Base-by-base conservation (phyloP, 2,797 vertebrate species). In the Sebastes hubbsi region DNA sequence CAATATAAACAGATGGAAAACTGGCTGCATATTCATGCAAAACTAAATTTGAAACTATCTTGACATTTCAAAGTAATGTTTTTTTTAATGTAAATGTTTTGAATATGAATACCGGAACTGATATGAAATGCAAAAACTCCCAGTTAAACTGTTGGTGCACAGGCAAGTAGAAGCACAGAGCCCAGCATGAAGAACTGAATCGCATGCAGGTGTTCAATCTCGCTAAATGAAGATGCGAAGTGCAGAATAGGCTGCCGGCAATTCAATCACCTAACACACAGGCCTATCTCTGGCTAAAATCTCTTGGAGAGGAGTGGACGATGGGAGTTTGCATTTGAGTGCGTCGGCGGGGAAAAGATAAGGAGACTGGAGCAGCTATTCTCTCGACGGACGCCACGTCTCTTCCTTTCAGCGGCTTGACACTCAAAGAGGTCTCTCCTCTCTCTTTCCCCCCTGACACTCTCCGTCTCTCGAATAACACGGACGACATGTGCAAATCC, bases 401-500 rank as follows among this genome's bases (percentile, higher is more conserved):
- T 87, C 66, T 74, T 92, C 66, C 77, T 92, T 93, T 92, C 83
- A 91, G 80, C 42, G 5, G 69, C 73, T 73, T 88, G 83, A 90
- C 67, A 77, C 85, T 91, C 79, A 85, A 82, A 89, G 86, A 90
- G 62, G 78, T 82, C 82, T 81, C 63, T 75, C 66, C 49, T 74
- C 77, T 74, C 78, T 49, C 80, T 69, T 22, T 34, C 61, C 85
- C 76, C 83, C 78, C 42, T 38, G 85, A 86, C 89, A 77, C 82
- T 18, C 54, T 70, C 86, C 32, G 49, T 87, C 82, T 87, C 58
- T 80, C 49, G 64, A 83, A 93, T 84, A 86, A 87, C 85, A 83
- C 72, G 11, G 58, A 71, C 58, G 62, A 78, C 86, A 82, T 87
- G 79, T 80, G 74, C 87, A 91, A 92, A 89, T 95, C 91, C 91